Conservation (phyloP, 2,113 vertebrate genomes). For the Neomonachus schauinslandi region DNA sequence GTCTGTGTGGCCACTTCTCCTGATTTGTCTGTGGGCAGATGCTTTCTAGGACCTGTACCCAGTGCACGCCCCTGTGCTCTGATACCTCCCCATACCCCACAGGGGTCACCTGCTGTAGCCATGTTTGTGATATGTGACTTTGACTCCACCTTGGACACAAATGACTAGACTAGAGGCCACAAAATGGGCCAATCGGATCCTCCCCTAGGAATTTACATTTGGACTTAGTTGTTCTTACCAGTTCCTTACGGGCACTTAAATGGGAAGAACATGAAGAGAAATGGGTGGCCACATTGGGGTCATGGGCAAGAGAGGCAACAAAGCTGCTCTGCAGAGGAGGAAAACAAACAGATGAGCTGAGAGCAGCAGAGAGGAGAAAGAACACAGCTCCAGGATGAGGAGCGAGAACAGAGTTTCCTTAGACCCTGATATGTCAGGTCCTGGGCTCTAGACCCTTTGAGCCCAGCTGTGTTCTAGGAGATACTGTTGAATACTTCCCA, state of each 20-base stretch:
- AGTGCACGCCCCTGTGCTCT: background rate
- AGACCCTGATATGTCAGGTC: too few species aligned
- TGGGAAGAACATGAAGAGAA: background rate
- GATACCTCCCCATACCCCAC: background rate
- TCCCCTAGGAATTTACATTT: background rate
- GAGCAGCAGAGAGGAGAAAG: background rate
- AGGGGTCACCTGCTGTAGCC: background rate
- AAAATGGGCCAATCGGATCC: background rate
- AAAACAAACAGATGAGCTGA: background rate
- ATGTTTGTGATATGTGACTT: background rate
- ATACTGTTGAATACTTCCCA: background rate
- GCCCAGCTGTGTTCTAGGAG: background rate
- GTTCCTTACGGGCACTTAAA: background rate
- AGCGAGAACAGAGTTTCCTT: background rate
- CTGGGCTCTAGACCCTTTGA: background rate
- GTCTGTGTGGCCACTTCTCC: background rate
- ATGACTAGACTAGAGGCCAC: background rate
- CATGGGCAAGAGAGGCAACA: background rate
- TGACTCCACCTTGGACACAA: background rate
- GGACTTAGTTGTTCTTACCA: background rate
- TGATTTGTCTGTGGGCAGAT: background rate
- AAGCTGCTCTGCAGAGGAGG: background rate
- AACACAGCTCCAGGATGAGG: background rate
- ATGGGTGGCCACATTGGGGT: background rate
- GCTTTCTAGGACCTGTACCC: background rate